Conservation (phyloP, 1,140 invertebrate species). For the Trichonephila clavipes region DNA sequence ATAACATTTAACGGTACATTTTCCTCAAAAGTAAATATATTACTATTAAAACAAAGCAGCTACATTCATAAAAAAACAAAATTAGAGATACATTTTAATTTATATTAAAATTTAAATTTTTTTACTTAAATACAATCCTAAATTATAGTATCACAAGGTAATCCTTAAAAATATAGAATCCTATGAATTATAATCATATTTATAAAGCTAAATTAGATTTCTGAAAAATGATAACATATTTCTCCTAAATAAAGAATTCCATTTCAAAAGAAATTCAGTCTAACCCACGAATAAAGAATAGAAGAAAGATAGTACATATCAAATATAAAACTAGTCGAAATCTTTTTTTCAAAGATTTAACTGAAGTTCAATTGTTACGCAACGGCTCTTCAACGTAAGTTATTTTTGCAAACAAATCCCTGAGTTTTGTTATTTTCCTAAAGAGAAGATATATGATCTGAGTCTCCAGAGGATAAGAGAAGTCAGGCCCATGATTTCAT, state of each 20-base stretch:
- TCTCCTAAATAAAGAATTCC: neutral
- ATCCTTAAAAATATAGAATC: no score
- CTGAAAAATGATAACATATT: neutral
- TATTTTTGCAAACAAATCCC: conserved; percentile 7
- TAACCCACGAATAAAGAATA: neutral
- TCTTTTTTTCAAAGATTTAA: neutral
- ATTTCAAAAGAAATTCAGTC: neutral
- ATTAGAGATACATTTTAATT: no score
- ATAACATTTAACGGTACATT: no score
- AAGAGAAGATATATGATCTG: neutral
- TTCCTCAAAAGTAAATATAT: no score
- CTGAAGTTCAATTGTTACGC: conserved; percentile 3
- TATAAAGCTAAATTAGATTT: neutral
- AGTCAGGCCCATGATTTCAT: neutral
- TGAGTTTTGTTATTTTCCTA: neutral
- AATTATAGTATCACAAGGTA: no score
- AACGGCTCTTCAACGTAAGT: neutral
- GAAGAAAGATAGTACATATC: neutral
- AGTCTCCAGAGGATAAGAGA: neutral
- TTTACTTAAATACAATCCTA: no score
- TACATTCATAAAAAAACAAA: no score
- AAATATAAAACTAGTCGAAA: neutral
- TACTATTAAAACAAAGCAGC: no score
- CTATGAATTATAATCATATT: no score
- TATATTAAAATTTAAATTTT: no score